Conservation (phyloP, 2,113 vertebrate species). For the Recurvirostra avosetta region DNA sequence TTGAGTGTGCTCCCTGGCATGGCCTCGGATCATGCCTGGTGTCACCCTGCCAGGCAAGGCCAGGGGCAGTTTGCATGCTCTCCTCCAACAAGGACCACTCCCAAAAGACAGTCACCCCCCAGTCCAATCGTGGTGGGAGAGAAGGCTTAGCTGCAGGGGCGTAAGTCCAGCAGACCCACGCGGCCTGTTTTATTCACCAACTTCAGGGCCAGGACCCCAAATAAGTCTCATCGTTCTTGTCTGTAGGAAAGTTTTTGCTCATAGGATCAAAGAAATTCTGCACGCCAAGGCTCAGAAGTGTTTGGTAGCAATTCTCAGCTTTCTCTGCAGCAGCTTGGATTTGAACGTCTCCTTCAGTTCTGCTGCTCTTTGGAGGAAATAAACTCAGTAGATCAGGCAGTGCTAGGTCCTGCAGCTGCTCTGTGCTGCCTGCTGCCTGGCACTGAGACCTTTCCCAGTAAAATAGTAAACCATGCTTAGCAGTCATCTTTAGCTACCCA, state of each 20-base stretch:
- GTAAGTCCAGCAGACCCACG: not conserved
- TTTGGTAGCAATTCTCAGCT: not conserved
- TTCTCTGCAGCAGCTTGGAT: not conserved
- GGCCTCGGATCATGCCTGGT: rapidly evolving
- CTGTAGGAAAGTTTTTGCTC: not conserved
- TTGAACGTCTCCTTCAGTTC: not conserved
- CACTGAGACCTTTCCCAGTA: not conserved
- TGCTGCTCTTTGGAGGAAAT: not conserved
- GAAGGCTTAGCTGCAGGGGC: not conserved
- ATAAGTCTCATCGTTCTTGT: not conserved
- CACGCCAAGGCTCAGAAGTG: not conserved
- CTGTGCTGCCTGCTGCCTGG: not conserved
- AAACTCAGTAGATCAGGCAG: not conserved
- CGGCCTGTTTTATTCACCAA: not conserved
- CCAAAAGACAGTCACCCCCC: not conserved
- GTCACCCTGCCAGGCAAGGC: not conserved
- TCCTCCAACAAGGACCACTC: rapidly evolving
- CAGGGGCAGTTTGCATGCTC: not conserved
- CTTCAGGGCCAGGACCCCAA: not conserved
- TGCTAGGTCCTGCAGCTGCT: not conserved
- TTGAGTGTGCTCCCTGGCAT: not conserved
- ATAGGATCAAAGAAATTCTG: not conserved
- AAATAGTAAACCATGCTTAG: not conserved
- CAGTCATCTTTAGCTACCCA: not conserved
- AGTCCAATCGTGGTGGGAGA: rapidly evolving